Evolutionary conservation across 2,888 invertebrate species (phyloP).

Genomic region (Eremobia ochroleuca): DNA sequence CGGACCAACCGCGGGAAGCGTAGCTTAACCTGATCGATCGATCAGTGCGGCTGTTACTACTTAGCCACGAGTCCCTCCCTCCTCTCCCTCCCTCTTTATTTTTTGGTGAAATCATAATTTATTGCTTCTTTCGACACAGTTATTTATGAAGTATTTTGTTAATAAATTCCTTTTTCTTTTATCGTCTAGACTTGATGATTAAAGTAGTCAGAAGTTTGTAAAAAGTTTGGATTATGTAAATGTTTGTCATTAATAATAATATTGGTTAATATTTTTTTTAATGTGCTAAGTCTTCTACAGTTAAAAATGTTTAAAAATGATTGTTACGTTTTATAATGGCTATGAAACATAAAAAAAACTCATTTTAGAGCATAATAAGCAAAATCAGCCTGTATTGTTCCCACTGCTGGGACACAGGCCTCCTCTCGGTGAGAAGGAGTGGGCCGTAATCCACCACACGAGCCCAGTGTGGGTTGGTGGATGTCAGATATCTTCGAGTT

Average conservation of each 20-base stretch:
- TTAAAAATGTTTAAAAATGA: background rate
- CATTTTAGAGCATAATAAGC: background rate
- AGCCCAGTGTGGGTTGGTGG: too few relatives aligned
- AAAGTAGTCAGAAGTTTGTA: background rate
- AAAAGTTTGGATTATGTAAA: constrained; percentile 1
- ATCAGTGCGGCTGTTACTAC: background rate
- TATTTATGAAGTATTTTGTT: constrained; percentile 5
- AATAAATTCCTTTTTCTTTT: constrained; percentile 6
- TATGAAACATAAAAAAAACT: background rate
- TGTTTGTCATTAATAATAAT: background rate
- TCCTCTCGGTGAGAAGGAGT: too few relatives aligned
- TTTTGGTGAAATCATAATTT: constrained; percentile 25
- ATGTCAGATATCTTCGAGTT: too few relatives aligned
- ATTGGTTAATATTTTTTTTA: background rate
- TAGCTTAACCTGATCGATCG: background rate
- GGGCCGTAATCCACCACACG: too few relatives aligned
- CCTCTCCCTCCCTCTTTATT: background rate
- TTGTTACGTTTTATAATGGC: background rate
- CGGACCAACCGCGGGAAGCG: background rate
- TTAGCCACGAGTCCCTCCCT: background rate
- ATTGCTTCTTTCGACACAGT: constrained; percentile 1
- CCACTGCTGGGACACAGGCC: too few relatives aligned
- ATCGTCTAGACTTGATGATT: constrained; percentile 30
- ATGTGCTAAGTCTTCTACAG: background rate
- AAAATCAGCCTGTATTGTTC: too few relatives aligned